Evolutionary conservation across 2,797 vertebrate genomes (phyloP).

Genomic region (Molossus alvarezi): DNA sequence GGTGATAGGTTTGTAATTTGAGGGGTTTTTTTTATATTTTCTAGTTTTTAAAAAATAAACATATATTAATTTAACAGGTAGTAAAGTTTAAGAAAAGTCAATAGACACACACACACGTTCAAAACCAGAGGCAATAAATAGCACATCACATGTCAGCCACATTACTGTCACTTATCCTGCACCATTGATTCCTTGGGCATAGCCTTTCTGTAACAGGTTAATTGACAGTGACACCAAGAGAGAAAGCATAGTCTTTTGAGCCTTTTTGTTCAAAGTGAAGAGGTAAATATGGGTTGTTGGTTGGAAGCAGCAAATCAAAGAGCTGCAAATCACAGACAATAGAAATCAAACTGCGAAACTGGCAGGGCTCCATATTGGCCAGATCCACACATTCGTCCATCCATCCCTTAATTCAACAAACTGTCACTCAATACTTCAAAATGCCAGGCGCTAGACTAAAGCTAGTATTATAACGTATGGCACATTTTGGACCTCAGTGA

Average conservation of each 20-base stretch:
- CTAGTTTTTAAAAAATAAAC: slow-evolving; percentile 33
- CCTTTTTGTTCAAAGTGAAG: not conserved
- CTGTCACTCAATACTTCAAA: not conserved
- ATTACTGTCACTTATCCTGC: not conserved
- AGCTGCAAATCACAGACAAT: not conserved
- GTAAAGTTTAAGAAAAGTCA: not conserved
- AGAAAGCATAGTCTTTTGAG: not conserved
- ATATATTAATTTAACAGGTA: not conserved
- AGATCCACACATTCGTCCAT: not conserved
- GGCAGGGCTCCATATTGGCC: not conserved
- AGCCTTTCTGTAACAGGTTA: slow-evolving; percentile 44
- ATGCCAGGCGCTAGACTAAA: not conserved
- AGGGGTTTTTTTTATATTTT: slow-evolving; percentile 16
- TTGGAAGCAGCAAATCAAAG: slow-evolving; percentile 22
- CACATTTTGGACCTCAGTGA: not conserved
- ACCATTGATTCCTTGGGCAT: not conserved
- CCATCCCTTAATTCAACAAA: not conserved
- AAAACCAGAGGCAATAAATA: slow-evolving; percentile 24
- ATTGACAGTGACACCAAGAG: slow-evolving; percentile 44
- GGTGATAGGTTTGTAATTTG: not conserved
- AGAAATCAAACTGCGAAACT: slow-evolving; percentile 42
- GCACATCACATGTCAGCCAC: not conserved
- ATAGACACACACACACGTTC: not conserved
- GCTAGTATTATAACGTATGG: not conserved
- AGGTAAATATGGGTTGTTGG: not conserved